Evolutionary conservation across 2,113 vertebrate species (phyloP).

Genomic region (Hydrolagus affinis): DNA sequence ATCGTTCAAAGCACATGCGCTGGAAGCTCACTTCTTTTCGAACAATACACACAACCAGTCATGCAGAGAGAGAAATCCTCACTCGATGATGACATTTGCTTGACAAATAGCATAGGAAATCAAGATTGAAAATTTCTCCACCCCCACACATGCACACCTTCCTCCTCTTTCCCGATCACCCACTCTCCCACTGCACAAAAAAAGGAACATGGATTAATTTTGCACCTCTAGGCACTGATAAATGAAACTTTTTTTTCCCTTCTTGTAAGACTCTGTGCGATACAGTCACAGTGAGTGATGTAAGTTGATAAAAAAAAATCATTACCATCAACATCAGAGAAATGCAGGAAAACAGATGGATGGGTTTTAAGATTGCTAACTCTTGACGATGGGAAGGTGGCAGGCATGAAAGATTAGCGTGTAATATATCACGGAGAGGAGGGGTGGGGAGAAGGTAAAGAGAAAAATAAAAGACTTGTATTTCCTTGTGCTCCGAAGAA

Average conservation of each 20-base stretch:
- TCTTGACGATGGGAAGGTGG: too few relatives aligned
- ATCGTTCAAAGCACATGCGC: too few relatives aligned
- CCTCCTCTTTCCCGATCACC: too few relatives aligned
- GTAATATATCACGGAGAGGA: too few relatives aligned
- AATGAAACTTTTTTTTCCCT: constrained; percentile 16
- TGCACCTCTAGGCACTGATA: constrained; percentile 15
- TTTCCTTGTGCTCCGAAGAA: too few relatives aligned
- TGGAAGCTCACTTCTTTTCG: too few relatives aligned
- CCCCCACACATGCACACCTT: too few relatives aligned
- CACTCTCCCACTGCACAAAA: too few relatives aligned
- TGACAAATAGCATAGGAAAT: constrained; percentile 13
- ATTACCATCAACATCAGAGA: constrained; percentile 23
- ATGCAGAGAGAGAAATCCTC: background rate
- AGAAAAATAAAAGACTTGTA: too few relatives aligned
- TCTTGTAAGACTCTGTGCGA: background rate
- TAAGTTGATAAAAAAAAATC: constrained; percentile 27
- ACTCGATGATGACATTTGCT: constrained; percentile 1
- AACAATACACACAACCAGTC: background rate
- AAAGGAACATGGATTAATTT: background rate
- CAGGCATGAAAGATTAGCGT: too few relatives aligned
- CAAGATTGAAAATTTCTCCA: background rate
- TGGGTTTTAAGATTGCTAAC: too few relatives aligned
- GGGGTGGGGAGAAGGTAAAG: too few relatives aligned
- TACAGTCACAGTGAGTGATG: constrained; percentile 19
- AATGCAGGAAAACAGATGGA: constrained; percentile 1